Evolutionary conservation across 2,888 invertebrate genomes (phyloP).

Genomic region (Amphipyra tragopoginis): DNA sequence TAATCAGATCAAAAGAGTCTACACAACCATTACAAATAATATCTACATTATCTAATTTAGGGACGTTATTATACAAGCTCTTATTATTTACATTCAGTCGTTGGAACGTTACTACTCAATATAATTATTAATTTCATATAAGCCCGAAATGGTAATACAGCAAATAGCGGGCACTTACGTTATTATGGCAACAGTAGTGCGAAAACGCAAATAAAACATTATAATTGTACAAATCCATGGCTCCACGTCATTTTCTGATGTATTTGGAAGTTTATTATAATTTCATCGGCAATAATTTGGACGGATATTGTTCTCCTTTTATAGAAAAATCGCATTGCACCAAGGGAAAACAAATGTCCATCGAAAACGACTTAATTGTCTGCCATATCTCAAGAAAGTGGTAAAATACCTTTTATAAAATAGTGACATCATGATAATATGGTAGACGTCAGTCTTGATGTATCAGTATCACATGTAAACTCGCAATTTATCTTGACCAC

Average conservation of each 20-base stretch:
- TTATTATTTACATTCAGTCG: constrained; percentile 81
- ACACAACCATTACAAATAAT: constrained; percentile 77
- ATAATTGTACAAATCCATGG: constrained; percentile 78
- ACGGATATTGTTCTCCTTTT: constrained; percentile 41
- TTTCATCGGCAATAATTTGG: constrained; percentile 29
- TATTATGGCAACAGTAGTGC: constrained; percentile 82
- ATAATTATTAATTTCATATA: constrained; percentile 59
- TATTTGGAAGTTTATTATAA: constrained; percentile 42
- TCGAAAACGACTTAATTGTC: constrained; percentile 38
- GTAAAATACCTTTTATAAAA: constrained; percentile 47
- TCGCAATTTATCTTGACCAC: constrained; percentile 41
- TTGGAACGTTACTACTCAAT: constrained; percentile 63
- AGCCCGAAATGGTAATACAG: constrained; percentile 55
- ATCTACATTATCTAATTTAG: constrained; percentile 60
- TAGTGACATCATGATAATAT: constrained; percentile 55
- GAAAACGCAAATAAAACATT: constrained; percentile 71
- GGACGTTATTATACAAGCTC: constrained; percentile 73
- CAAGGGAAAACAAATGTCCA: constrained; percentile 37
- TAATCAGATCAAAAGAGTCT: constrained; percentile 75
- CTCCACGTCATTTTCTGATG: constrained; percentile 57
- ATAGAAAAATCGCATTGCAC: constrained; percentile 53
- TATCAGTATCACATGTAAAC: constrained; percentile 56
- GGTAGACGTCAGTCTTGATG: constrained; percentile 67
- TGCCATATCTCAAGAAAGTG: constrained; percentile 44
- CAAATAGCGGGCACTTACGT: constrained; percentile 66